Base-by-base conservation (phyloP, 2,888 invertebrate species). In the Agriopis marginaria region DNA sequence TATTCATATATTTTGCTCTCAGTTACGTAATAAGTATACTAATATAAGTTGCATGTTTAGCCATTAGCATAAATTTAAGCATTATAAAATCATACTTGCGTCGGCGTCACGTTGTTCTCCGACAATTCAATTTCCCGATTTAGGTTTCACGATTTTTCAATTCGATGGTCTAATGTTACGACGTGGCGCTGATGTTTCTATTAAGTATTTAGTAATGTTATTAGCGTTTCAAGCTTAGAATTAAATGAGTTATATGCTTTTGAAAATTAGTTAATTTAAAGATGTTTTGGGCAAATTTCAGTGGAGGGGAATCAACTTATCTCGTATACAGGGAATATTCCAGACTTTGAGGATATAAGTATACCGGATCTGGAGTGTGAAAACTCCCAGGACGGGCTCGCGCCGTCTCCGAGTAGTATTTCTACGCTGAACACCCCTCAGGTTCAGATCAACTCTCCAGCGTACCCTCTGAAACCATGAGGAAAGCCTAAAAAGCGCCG, bases 221-320 rank as follows among this genome's bases (percentile, higher is more conserved):
- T 44, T 23, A 39, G 4, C 17, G 45, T 49, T 54, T 32, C n/a
- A 53, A 67, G 59, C 44, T 44, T 68, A 59, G 54, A 39, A 39
- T 42, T 51, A 51, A 45, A 51, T 32, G 11, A 55, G 60, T 55
- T 14, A 42, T n/a, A 9, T 50, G 47, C 42, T 69, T 45, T 58
- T 63, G 14, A 53, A 71, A 67, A 55, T 69, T 58, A 53, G 66
- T 73, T 72, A 71, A 68, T 70, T 70, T 73, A 74, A 74, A 68
- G 63, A 61, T 77, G 71, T 76, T 79, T 79, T 76, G 77, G 76
- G 71, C 66, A 76, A 72, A 64, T 94, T 94, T 93, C 93, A 94
- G 93, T 91, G 90, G 94, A 95, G 86, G 91, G 89, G 85, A 93
- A 92, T 92, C 93, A 95, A 90, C 88, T 95, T 85, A 94, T 94